Evolutionary conservation across 2,888 invertebrate genomes (phyloP).

Genomic region (Synergus umbraculus): DNA sequence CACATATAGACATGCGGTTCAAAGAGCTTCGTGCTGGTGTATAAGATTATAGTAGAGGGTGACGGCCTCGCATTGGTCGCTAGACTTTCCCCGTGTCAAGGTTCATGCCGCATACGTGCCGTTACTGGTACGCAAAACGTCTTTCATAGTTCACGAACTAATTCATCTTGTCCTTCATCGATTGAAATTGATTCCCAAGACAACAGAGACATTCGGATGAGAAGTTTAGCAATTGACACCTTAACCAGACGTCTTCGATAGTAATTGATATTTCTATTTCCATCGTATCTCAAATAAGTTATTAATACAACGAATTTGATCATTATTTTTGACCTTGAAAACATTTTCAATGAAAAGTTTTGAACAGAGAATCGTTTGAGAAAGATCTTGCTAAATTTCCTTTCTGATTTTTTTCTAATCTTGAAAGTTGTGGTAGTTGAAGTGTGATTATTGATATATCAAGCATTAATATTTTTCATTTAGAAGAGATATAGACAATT

Average conservation of each 20-base stretch:
- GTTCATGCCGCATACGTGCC: constrained; percentile 25
- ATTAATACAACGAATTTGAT: background rate
- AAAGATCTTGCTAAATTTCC: too few relatives aligned
- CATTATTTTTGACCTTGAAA: too few relatives aligned
- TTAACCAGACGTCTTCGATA: background rate
- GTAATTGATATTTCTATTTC: background rate
- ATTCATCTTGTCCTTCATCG: constrained; percentile 36
- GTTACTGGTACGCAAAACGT: constrained; percentile 24
- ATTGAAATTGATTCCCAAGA: constrained; percentile 14
- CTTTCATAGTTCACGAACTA: constrained; percentile 31
- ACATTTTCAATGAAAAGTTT: too few relatives aligned
- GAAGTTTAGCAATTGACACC: background rate
- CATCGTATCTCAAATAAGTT: background rate
- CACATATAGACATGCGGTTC: constrained; percentile 22
- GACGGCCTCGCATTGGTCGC: constrained; percentile 42
- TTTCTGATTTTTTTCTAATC: background rate
- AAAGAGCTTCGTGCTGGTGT: constrained; percentile 32
- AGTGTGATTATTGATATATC: background rate
- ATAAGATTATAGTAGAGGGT: constrained; percentile 22
- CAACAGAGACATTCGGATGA: background rate
- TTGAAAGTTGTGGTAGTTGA: background rate
- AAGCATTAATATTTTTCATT: background rate
- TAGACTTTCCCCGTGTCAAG: constrained; percentile 37
- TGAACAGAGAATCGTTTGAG: too few relatives aligned
- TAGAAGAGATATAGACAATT: background rate